Evolutionary conservation across 2,888 invertebrate genomes (phyloP), one percentile per base, ranked within the genome.

Genomic region (Schizotus pectinicornis): DNA sequence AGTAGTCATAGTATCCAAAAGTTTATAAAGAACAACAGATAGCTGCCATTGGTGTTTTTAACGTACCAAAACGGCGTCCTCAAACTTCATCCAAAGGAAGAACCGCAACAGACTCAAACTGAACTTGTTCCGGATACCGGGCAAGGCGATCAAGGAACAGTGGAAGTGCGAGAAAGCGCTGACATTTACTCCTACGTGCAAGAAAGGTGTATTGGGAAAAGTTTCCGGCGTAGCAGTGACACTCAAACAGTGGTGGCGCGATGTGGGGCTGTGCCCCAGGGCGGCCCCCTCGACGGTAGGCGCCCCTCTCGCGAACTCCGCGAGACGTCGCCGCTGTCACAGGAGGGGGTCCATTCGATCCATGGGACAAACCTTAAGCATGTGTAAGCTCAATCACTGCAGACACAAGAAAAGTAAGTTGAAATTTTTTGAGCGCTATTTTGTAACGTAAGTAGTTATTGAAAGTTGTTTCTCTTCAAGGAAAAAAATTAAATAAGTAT

Each of bases 331-430:
- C 48, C 63, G 65, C 63, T 58, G 61, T 46, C 62, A 64, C 63
- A 72, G 71, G 65, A 65, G 69, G 57, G 72, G 68, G 61, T 64
- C 72, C 46, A 43, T 39, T 11, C 74, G 77, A 73, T 84, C 85
- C 81, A 89, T 89, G 89, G 89, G 89, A 86, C 89, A 89, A 83
- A 85, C 88, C 82, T 87, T 88, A 86, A 89, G 88, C 81, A 89
- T 89, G 89, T 89, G 89, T 83, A 88, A 88, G 84, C 86, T 89
- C 81, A 87, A 88, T 31, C 59, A 59, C 85, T 86, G 88, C 82
- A 87, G 87, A 79, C 88, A 88, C 82, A 89, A 89, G 85, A 89
- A 88, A 83, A 88, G 88, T 85, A 87, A 79, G 86, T 85, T 22
- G n/a, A n/a, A n/a, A n/a, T n/a, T n/a, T n/a, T n/a, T n/a, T n/a